These are phyloP conservation scores for Pseudorasbora parva DNA, from an alignment of 2,113 vertebrate species.

Conservation along the genomic window DNA sequence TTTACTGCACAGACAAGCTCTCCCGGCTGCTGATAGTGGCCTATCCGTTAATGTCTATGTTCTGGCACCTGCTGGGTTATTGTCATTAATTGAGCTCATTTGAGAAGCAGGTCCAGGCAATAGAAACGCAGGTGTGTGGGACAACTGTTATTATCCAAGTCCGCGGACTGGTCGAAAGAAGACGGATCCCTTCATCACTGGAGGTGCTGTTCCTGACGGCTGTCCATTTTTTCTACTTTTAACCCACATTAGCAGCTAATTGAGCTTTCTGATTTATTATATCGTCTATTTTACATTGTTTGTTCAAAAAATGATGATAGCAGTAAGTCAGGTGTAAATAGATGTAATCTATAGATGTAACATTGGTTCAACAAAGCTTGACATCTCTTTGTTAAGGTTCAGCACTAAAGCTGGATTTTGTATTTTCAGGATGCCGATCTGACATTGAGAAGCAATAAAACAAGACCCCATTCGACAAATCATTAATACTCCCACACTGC, in stretches of 20 bases:
- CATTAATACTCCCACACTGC: not conserved
- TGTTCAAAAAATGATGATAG: conserved; percentile 58
- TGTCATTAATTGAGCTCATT: conserved; percentile 87
- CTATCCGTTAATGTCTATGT: conserved; percentile 81
- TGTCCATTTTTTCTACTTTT: conserved; percentile 77
- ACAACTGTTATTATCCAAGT: conserved; percentile 76
- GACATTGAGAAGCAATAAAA: not conserved
- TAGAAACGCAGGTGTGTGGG: conserved; percentile 83
- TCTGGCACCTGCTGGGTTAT: conserved; percentile 82
- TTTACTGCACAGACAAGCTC: conserved; percentile 79
- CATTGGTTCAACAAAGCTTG: not conserved
- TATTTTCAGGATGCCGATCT: not conserved
- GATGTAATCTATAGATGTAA: not conserved
- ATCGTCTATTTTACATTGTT: not conserved
- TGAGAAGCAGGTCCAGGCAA: conserved; percentile 76
- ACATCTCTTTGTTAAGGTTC: not conserved
- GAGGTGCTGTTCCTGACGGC: conserved; percentile 63
- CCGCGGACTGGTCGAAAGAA: conserved; percentile 68
- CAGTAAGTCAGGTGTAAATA: conserved; percentile 26
- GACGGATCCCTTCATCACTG: conserved; percentile 71
- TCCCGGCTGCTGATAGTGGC: conserved; percentile 71
- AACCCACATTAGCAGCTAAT: conserved; percentile 75
- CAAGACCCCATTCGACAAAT: not conserved
- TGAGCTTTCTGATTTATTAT: conserved; percentile 57
- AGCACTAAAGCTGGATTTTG: not conserved